phyloP scores from a whole-genome alignment of 2,113 vertebrate species.

The Lonchura striata region DNA sequence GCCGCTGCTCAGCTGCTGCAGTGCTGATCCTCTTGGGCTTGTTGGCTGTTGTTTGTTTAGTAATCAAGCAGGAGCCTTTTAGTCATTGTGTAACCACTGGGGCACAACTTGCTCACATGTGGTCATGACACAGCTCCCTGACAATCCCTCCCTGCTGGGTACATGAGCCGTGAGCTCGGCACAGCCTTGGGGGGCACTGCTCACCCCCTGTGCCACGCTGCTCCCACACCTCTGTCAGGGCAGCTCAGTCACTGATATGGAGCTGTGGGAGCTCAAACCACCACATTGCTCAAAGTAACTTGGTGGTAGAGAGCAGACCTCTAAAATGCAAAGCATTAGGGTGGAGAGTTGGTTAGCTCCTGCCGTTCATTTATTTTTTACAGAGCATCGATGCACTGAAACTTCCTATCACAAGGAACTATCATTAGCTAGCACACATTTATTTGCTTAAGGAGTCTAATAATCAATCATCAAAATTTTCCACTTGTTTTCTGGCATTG shows the following conservation, averaged over 20 bases:
- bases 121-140: not conserved
- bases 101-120: not conserved
- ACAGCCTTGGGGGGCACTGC: not conserved
- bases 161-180: not conserved
- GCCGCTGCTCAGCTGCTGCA: not conserved
- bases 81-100: not conserved
- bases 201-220: not conserved
- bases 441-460: slow-evolving; percentile 72
- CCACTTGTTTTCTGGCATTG: slow-evolving; percentile 74
- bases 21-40: not conserved
- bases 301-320: not conserved
- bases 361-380: slow-evolving; percentile 8
- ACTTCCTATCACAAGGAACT: slow-evolving; percentile 36
- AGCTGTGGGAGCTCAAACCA: not conserved
- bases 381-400: slow-evolving; percentile 4
- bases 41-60: slow-evolving; percentile 19
- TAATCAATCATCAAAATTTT: slow-evolving; percentile 76
- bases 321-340: not conserved
- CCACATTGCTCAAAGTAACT: not conserved
- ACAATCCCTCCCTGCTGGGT: slow-evolving; percentile 24
- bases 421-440: slow-evolving; percentile 63
- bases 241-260: not conserved
- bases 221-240: not conserved
- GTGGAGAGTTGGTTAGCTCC: not conserved
- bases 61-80: not conserved